Base-by-base conservation (phyloP, 2,888 invertebrate species). In the Latheticus oryzae region DNA sequence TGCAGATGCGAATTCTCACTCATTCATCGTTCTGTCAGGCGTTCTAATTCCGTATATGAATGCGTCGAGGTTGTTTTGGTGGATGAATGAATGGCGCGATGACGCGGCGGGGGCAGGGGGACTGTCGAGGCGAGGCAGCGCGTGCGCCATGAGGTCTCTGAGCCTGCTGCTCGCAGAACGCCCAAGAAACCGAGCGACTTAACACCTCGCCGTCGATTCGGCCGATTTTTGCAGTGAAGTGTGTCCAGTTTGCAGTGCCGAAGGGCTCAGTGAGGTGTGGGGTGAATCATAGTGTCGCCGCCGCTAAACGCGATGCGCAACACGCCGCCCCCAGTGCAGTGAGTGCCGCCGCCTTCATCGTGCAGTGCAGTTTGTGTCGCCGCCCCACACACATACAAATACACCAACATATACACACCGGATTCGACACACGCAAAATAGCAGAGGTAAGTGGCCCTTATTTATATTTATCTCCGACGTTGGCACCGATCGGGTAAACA, bases 111-210 rank as follows among this genome's bases (percentile, higher is more conserved):
- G 60, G 58, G 61, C 60, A 53, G 42, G 45, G 76, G 79, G 76
- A 3, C 4, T 3, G 3, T 3, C 21, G 21, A 74, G 73, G 61
- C 70, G 67, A 67, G 71, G 73, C 79, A 73, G 81, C 80, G 70
- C 73, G 79, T 76, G 82, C 74, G 73, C 72, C 79, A 78, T 78
- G 67, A 60, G 79, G 72, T 80, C 80, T 61, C 67, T 66, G 80
- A 82, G 81, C 81, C 82, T 81, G 81, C 81, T 81, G 81, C 82
- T 81, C 79, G 80, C 73, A 81, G 82, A 82, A 82, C 81, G 81
- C 80, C 81, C 82, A 81, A 83, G 82, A 82, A 82, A 82, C 79
- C 81, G 82, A 82, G 80, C 80, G 82, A 80, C 80, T 79, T 80
- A 81, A 80, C 79, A 81, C 81, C 81, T 82, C 81, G 80, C 81